Evolutionary conservation across 2,888 invertebrate genomes (phyloP).

Genomic region (Hydrotaea cyrtoneurina): DNA sequence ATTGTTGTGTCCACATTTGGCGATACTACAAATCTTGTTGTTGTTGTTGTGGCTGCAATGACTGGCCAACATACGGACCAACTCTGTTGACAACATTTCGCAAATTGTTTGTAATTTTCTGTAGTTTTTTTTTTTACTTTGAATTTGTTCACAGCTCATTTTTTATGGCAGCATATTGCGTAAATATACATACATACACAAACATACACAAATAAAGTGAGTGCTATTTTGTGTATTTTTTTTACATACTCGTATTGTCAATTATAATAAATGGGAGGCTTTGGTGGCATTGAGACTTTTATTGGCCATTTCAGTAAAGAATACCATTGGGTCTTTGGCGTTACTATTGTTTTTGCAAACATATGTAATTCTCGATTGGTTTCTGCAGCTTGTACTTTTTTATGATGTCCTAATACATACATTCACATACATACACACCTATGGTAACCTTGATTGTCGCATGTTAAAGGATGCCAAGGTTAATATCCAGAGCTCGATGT

Average conservation of each 20-base stretch:
- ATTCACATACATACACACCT: too few species aligned
- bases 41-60: slow-evolving; percentile 40
- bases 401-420: too few species aligned
- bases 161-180: slow-evolving; percentile 53
- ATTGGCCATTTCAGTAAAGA: background rate
- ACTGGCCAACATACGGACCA: slow-evolving; percentile 53
- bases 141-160: slow-evolving; percentile 13
- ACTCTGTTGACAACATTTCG: slow-evolving; percentile 48
- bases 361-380: too few species aligned
- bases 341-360: too few species aligned
- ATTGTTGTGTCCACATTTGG: slow-evolving; percentile 46
- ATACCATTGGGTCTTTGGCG: background rate
- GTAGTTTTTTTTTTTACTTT: slow-evolving; percentile 19
- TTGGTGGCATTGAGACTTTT: slow-evolving; percentile 6
- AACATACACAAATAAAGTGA: background rate
- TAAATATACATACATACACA: slow-evolving; percentile 43
- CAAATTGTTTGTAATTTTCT: slow-evolving; percentile 49
- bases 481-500: too few species aligned
- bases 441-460: too few species aligned
- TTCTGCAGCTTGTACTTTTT: too few species aligned
- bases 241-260: background rate
- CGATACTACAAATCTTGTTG: slow-evolving; percentile 29
- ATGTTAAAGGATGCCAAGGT: too few species aligned
- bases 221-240: background rate
- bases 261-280: background rate